A percentile compares a stretch with the other conserved stretches of the same genome.
phyloP scores from a whole-genome alignment of 2,888 invertebrate species.

The Didymodactylos carnosus region DNA sequence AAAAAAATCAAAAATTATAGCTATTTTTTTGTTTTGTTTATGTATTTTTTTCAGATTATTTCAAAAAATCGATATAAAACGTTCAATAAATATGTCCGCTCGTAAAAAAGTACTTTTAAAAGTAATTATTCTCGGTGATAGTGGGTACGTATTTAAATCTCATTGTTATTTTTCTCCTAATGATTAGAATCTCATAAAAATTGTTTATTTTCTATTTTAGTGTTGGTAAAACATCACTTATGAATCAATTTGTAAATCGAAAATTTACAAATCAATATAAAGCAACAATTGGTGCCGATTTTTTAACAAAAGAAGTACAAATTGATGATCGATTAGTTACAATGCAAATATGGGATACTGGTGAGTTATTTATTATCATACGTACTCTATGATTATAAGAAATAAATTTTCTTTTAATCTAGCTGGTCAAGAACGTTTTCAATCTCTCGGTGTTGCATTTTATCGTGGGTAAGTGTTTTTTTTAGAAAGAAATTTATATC shows the following conservation, averaged over 20 bases:
- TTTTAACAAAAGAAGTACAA: slow-evolving; percentile 81
- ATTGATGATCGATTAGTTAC: slow-evolving; percentile 97
- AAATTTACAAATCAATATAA: slow-evolving; percentile 99
- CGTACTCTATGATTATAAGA: neutral
- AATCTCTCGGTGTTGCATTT: slow-evolving; percentile 92
- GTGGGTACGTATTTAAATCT: too few relatives aligned
- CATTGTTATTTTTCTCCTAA: neutral
- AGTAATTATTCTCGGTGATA: slow-evolving; percentile 12
- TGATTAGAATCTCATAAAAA: neutral
- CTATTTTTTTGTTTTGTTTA: neutral
- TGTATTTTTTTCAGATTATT: neutral
- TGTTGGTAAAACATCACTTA: slow-evolving; percentile 94
- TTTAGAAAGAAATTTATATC: too few relatives aligned
- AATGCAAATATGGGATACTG: slow-evolving; percentile 54
- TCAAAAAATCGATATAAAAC: neutral
- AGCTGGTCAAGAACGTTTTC: slow-evolving; percentile 96
- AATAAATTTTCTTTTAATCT: slow-evolving; percentile 30
- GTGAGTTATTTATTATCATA: neutral
- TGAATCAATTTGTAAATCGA: slow-evolving; percentile 99
- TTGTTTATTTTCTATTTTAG: slow-evolving; percentile 33
- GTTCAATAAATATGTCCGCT: neutral
- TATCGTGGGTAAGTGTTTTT: too few relatives aligned
- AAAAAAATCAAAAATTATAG: neutral
- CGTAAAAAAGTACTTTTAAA: slow-evolving; percentile 13
- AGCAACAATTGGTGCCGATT: slow-evolving; percentile 98